Percentiles rank a stretch among this genome's conserved stretches.
These are phyloP conservation scores for Drosophila kanapiae DNA, from an alignment of 1,140 invertebrate genomes.

Conservation along the genomic window DNA sequence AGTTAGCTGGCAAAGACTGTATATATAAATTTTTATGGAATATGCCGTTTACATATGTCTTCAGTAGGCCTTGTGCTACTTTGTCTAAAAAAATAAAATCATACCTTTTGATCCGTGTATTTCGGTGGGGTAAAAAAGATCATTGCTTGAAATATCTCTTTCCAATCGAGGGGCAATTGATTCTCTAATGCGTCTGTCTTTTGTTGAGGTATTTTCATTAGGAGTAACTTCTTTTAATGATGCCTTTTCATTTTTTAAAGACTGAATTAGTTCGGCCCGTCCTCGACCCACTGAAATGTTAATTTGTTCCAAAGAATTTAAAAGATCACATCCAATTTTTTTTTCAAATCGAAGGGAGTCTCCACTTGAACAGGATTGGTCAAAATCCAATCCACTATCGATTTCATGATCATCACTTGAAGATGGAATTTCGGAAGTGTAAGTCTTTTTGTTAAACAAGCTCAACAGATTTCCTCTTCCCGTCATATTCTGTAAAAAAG, in stretches of 20 bases:
- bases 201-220: not conserved
- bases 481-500: conserved; percentile 30
- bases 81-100: not conserved
- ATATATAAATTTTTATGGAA: too few relatives aligned
- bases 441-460: conserved; percentile 22
- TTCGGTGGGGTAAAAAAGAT: conserved; percentile 1
- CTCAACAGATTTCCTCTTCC: conserved; percentile 39
- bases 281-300: conserved; percentile 41
- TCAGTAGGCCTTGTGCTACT: too few relatives aligned
- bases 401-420: conserved; percentile 21
- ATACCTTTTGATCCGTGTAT: conserved; percentile 37
- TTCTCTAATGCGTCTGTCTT: not conserved
- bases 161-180: not conserved
- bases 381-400: conserved; percentile 33
- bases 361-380: conserved; percentile 27
- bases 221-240: not conserved
- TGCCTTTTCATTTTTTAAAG: conserved; percentile 7
- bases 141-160: not conserved
- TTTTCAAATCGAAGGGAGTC: conserved; percentile 6
- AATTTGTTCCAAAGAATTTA: conserved; percentile 16
- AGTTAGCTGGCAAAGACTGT: too few relatives aligned
- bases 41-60: too few relatives aligned
- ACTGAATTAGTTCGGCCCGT: conserved; percentile 19
- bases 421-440: not conserved
- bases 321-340: conserved; percentile 12